Base-by-base conservation (phyloP, 92 coral and sea anemone genomes). In the Nematostella vectensis region DNA sequence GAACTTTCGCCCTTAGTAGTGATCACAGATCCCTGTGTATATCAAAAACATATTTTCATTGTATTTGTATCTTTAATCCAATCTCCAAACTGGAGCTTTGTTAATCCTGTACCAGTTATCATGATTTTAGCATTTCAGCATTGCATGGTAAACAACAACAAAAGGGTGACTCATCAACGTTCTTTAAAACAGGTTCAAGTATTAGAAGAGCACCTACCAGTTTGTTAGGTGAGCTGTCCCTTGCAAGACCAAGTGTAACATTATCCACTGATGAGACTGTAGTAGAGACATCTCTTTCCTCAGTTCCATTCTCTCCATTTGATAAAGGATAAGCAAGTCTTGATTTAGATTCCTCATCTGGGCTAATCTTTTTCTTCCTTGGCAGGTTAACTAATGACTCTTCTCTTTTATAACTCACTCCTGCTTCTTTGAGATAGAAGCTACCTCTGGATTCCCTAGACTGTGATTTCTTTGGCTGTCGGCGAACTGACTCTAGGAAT, bases 401-500 rank as follows among this genome's bases (percentile, higher is more conserved):
- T 10, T 19, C 23, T 17, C 18, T 8, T 22, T 45, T 45, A 4
- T 10, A 45, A 8, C 17, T 6, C 4, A 45, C 4, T 4, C 23
- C 51, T 45, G 51, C 51, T 19, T 45, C 51, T 22, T 45, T 45
- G 4, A 9, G 51, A 4, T 10, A 45, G 18, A 45, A 10, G 4
- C 23, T 11, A 4, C 4, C 23, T 19, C 18, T 45, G 21, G 51
- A 45, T 9, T 45, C 23, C 18, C 51, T 54, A 36, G 72, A 29
- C 9, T 25, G 29, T 2, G 43, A 17, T 47, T 66, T 66, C 22
- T 29, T 54, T 0, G 27, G 21, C 11, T 50, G 54, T 29, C 72
- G 25, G n/a, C 53, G 54, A 0, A 55, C 44, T 26, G 72, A 66
- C 45, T 66, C 72, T 0, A 66, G 53, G 30, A 45, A 66, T 4